These are phyloP conservation scores for Chymomyza costata DNA, from an alignment of 1,140 invertebrate species.

Conservation along the genomic window DNA sequence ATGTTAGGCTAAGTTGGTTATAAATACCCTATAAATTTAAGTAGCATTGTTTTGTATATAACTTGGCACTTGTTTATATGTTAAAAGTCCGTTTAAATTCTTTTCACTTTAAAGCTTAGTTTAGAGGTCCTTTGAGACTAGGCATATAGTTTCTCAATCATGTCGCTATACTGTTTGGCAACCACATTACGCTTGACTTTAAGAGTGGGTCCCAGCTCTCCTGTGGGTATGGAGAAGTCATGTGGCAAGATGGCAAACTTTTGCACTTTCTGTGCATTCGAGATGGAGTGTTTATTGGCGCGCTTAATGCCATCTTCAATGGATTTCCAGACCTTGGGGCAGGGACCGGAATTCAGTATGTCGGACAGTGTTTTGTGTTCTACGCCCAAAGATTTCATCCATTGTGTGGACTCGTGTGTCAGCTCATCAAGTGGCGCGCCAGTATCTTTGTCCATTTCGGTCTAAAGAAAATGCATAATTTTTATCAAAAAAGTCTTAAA, in stretches of 20 bases:
- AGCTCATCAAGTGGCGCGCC: slow-evolving; percentile 84
- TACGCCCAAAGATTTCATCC: slow-evolving; percentile 84
- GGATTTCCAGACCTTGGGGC: slow-evolving; percentile 80
- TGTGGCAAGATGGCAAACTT: slow-evolving; percentile 91
- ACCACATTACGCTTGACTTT: slow-evolving; percentile 88
- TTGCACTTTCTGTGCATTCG: slow-evolving; percentile 92
- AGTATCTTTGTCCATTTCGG: slow-evolving; percentile 78
- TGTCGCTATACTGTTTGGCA: slow-evolving; percentile 80
- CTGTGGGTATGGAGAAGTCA: slow-evolving; percentile 91
- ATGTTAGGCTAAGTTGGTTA: too few species aligned
- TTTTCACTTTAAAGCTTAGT: too few species aligned
- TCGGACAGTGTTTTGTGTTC: slow-evolving; percentile 83
- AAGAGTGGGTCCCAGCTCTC: slow-evolving; percentile 92
- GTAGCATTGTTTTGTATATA: too few species aligned
- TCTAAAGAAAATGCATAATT: slow-evolving; percentile 31
- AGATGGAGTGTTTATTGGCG: slow-evolving; percentile 87
- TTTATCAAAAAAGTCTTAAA: not conserved
- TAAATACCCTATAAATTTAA: too few species aligned
- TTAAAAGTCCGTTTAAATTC: too few species aligned
- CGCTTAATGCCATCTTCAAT: slow-evolving; percentile 87
- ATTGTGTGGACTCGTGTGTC: slow-evolving; percentile 80
- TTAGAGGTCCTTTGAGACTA: too few species aligned
- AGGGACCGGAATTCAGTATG: slow-evolving; percentile 79
- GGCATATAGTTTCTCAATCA: slow-evolving; percentile 81
- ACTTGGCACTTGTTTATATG: too few species aligned